Conservation (phyloP, 1,140 invertebrate genomes). For the Heliconius hermathena region DNA sequence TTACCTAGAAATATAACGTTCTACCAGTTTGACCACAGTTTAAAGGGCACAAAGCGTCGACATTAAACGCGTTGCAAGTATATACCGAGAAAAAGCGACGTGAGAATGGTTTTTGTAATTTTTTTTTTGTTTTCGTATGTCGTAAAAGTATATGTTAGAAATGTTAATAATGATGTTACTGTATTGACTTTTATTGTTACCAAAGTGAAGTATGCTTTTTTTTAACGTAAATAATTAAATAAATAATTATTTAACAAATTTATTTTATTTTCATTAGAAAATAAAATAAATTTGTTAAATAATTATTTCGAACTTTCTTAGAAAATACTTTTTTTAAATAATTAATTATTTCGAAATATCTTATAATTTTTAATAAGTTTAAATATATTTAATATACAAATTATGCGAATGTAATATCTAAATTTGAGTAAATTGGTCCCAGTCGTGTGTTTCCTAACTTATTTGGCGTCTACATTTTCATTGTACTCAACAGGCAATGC, state of each 20-base stretch:
- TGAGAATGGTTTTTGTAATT: neutral
- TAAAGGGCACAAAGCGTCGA: neutral
- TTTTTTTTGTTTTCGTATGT: neutral
- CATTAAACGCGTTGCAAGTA: neutral
- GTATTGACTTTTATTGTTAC: neutral
- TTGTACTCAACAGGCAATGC: no score
- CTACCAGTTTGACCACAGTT: conserved; percentile 2
- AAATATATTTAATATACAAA: no score
- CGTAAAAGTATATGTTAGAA: neutral
- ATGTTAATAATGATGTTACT: neutral
- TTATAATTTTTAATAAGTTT: no score
- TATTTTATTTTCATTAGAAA: no score
- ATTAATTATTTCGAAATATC: neutral
- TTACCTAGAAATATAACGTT: neutral
- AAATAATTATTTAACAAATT: no score
- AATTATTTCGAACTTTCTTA: neutral
- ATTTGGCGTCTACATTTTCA: no score
- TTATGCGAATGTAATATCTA: no score
- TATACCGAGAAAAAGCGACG: neutral
- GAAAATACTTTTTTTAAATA: no score
- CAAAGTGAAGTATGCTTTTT: neutral
- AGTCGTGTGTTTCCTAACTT: no score
- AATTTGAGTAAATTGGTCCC: no score
- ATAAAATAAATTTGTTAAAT: neutral
- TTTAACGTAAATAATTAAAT: no score